Conservation (phyloP, 2,888 invertebrate genomes). For the Drosophila imparisetae region DNA sequence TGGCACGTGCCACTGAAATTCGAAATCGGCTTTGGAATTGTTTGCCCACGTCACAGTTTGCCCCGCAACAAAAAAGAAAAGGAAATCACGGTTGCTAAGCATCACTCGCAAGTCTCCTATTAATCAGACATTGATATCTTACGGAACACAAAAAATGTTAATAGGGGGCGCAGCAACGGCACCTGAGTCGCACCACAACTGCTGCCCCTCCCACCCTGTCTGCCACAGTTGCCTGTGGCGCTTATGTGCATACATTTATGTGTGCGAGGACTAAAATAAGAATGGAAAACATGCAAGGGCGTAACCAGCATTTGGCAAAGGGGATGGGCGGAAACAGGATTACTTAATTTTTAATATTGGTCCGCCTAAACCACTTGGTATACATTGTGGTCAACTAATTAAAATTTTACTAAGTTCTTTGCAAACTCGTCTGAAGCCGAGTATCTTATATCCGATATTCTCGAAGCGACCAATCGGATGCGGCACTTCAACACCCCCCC, state of each 20-base stretch:
- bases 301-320: neutral
- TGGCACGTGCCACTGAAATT: slow-evolving; percentile 46
- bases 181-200: slow-evolving; percentile 16
- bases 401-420: neutral
- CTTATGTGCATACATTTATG: slow-evolving; percentile 29
- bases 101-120: slow-evolving; percentile 31
- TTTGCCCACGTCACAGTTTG: neutral
- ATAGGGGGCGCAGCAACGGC: slow-evolving; percentile 38
- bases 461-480: neutral
- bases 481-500: neutral
- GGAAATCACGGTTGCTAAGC: slow-evolving; percentile 24
- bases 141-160: slow-evolving; percentile 49
- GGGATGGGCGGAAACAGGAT: neutral
- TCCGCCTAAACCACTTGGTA: neutral
- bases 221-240: slow-evolving; percentile 17
- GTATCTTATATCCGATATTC: neutral
- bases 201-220: neutral
- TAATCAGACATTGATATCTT: slow-evolving; percentile 78
- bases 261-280: slow-evolving; percentile 13
- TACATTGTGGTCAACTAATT: neutral
- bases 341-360: neutral
- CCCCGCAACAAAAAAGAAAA: neutral
- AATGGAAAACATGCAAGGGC: slow-evolving; percentile 34
- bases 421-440: neutral
- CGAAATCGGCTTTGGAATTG: slow-evolving; percentile 37